phyloP scores from a whole-genome alignment of 2,797 vertebrate species.

The Coilia nasus region DNA sequence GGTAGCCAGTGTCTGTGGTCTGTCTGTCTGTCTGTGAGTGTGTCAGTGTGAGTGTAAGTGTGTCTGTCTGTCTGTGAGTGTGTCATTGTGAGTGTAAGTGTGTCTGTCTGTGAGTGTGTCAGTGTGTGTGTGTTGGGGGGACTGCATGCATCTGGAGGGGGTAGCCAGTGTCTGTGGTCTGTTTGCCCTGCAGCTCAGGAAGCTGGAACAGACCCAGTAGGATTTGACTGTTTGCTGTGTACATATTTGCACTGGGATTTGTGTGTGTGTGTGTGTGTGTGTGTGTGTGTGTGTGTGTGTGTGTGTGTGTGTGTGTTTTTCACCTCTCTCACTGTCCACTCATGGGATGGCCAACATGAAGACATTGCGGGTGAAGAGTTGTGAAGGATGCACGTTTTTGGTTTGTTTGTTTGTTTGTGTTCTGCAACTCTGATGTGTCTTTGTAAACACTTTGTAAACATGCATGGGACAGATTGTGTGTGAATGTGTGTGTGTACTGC shows the following conservation, averaged over 20 bases:
- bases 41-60: background rate
- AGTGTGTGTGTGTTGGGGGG: background rate
- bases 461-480: background rate
- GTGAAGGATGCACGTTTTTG: background rate
- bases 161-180: background rate
- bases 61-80: background rate
- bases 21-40: background rate
- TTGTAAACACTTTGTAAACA: background rate
- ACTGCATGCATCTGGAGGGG: background rate
- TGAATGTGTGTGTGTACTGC: background rate
- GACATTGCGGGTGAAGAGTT: background rate
- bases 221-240: slow-evolving; percentile 7
- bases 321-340: background rate
- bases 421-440: background rate
- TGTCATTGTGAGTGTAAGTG: background rate
- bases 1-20: background rate
- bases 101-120: background rate
- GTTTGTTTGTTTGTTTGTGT: background rate
- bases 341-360: background rate
- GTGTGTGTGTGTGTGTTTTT: background rate
- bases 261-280: slow-evolving; percentile 27
- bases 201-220: background rate
- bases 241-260: background rate
- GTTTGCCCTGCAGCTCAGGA: background rate
- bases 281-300: slow-evolving; percentile 27